These are phyloP conservation scores for Eupeodes luniger DNA, from an alignment of 2,888 invertebrate genomes.

Conservation along the genomic window DNA sequence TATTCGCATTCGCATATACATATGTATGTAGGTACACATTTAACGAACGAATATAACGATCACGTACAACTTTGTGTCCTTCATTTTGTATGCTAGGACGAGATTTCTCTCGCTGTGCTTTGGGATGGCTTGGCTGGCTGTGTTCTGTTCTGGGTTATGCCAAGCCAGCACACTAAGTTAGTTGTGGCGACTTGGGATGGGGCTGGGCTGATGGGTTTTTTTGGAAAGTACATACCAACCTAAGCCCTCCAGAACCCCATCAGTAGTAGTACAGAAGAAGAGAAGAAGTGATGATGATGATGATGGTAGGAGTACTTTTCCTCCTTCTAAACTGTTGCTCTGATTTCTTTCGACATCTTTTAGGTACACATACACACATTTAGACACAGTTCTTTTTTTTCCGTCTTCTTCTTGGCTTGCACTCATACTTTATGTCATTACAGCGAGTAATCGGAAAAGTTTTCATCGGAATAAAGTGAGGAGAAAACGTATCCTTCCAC, in stretches of 20 bases:
- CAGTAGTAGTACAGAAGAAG: background rate
- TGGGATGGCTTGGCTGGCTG: too few species aligned
- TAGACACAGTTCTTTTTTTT: background rate
- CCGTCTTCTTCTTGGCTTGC: constrained; percentile 23
- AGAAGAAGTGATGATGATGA: too few species aligned
- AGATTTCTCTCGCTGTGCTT: background rate
- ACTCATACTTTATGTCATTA: constrained; percentile 71
- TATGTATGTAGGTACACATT: constrained; percentile 34
- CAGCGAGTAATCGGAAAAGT: constrained; percentile 74
- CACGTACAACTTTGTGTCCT: constrained; percentile 43
- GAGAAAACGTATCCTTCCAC: constrained; percentile 48
- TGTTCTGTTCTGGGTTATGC: too few species aligned
- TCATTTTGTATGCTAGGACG: constrained; percentile 16
- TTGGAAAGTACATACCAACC: background rate
- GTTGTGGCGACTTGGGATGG: constrained; percentile 3
- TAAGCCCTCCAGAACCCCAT: background rate
- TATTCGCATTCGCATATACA: constrained; percentile 27
- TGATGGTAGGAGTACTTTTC: constrained; percentile 6
- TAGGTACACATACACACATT: background rate
- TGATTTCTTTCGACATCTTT: constrained; percentile 42
- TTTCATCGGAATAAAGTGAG: constrained; percentile 60
- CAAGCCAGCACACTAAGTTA: constrained; percentile 21
- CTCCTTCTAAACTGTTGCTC: constrained; percentile 70
- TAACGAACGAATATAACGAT: constrained; percentile 47
- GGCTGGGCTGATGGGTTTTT: too few species aligned